These are phyloP conservation scores for Hydrozoanthus tunicans DNA, from an alignment of 64 coral and sea anemone genomes.

Conservation along the genomic window DNA sequence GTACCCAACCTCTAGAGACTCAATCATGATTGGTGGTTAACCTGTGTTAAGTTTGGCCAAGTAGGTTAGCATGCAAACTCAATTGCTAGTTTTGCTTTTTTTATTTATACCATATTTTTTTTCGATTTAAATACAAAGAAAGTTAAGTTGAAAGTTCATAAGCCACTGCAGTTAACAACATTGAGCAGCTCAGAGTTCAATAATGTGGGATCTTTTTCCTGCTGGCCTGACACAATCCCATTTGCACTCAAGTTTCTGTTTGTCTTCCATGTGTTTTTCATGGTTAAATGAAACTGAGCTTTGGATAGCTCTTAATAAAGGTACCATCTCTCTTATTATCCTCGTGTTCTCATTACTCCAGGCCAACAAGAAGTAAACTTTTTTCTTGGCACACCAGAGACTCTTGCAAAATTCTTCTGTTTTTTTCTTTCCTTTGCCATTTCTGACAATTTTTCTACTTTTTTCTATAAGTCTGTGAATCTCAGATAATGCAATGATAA, in stretches of 20 bases:
- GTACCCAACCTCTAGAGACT: too few species aligned
- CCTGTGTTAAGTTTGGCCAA: too few species aligned
- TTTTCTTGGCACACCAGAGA: constrained; percentile 95
- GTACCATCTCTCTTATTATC: constrained; percentile 47
- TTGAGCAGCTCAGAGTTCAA: constrained; percentile 25
- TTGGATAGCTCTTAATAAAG: constrained; percentile 39
- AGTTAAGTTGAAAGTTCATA: too few species aligned
- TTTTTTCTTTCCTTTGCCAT: background rate
- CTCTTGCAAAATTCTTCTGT: constrained; percentile 54
- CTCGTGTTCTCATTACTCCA: constrained; percentile 70
- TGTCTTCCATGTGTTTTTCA: constrained; percentile 64
- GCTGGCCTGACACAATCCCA: constrained; percentile 56
- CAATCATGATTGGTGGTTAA: too few species aligned
- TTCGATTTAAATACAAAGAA: too few species aligned
- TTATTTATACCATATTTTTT: too few species aligned
- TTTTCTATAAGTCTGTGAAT: constrained; percentile 64
- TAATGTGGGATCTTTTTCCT: constrained; percentile 55
- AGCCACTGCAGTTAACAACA: too few species aligned
- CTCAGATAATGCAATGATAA: constrained; percentile 81
- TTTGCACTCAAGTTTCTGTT: constrained; percentile 49
- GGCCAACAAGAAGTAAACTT: constrained; percentile 77
- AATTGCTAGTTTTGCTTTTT: too few species aligned
- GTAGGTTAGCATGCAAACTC: too few species aligned
- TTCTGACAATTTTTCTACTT: constrained; percentile 49
- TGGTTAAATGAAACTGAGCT: constrained; percentile 13